These are phyloP conservation scores for Slavum lentiscoides DNA, from an alignment of 2,888 invertebrate genomes.

Conservation along the genomic window DNA sequence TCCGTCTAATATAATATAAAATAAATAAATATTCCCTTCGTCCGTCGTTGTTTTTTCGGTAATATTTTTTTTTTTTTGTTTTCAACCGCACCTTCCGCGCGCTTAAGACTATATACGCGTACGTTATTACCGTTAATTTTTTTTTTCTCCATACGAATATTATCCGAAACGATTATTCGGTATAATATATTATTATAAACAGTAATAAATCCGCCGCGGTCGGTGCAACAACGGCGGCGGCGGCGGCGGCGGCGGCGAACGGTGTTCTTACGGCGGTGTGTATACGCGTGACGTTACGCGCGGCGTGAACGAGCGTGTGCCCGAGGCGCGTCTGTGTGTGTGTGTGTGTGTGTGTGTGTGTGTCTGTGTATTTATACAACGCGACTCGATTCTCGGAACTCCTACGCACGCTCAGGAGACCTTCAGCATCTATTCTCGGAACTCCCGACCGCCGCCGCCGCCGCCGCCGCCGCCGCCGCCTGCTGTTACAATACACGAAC, in stretches of 20 bases:
- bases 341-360: slow-evolving; percentile 4
- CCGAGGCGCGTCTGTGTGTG: not conserved
- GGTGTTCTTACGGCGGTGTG: too few relatives aligned
- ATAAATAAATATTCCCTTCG: too few relatives aligned
- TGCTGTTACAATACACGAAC: slow-evolving; percentile 33
- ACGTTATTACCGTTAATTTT: too few relatives aligned
- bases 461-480: slow-evolving; percentile 31
- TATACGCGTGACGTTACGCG: not conserved
- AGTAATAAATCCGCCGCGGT: too few relatives aligned
- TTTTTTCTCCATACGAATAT: too few relatives aligned
- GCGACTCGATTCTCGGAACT: slow-evolving; percentile 48
- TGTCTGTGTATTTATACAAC: slow-evolving; percentile 37
- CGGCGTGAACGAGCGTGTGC: not conserved
- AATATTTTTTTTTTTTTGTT: too few relatives aligned
- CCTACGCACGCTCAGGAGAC: slow-evolving; percentile 52
- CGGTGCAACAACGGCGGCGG: not conserved
- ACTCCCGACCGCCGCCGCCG: slow-evolving; percentile 43
- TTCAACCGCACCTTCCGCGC: too few relatives aligned
- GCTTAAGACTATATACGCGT: too few relatives aligned
- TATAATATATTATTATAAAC: too few relatives aligned
- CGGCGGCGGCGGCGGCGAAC: not conserved
- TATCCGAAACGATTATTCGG: too few relatives aligned
- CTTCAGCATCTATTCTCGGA: slow-evolving; percentile 52
- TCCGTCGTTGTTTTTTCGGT: too few relatives aligned
- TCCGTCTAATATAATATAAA: too few relatives aligned